Percentiles rank a stretch among this genome's conserved stretches.
phyloP scores from a whole-genome alignment of 2,888 invertebrate species.

The Thelaira solivaga region DNA sequence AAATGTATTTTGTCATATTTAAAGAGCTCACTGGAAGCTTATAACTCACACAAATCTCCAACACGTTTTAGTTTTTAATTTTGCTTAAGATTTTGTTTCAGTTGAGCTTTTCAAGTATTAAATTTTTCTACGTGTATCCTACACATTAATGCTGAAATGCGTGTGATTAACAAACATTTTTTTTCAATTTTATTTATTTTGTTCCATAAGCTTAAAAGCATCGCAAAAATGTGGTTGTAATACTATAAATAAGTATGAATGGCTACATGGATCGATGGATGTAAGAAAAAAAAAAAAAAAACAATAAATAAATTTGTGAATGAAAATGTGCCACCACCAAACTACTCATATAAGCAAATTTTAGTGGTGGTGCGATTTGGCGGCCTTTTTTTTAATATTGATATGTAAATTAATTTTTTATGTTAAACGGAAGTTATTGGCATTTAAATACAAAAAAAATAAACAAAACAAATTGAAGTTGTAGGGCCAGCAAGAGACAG shows the following conservation, averaged over 20 bases:
- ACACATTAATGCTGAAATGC: slow-evolving; percentile 19
- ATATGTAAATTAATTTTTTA: slow-evolving; percentile 46
- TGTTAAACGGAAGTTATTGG: slow-evolving; percentile 49
- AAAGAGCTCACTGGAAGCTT: too few species aligned
- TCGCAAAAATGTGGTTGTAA: slow-evolving; percentile 25
- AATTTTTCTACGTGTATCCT: slow-evolving; percentile 12
- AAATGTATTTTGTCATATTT: too few species aligned
- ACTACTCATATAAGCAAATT: neutral
- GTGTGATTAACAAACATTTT: slow-evolving; percentile 23
- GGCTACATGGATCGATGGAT: neutral
- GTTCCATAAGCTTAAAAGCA: slow-evolving; percentile 11
- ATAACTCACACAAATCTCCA: too few species aligned
- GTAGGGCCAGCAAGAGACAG: too few species aligned
- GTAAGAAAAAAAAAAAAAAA: neutral
- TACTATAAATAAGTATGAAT: slow-evolving; percentile 2
- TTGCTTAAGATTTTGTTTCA: too few species aligned
- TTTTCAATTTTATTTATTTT: slow-evolving; percentile 6
- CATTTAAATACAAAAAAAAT: slow-evolving; percentile 22
- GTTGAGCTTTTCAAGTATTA: neutral
- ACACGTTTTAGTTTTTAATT: neutral
- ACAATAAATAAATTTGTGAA: slow-evolving; percentile 34
- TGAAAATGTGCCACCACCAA: slow-evolving; percentile 24
- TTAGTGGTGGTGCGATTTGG: slow-evolving; percentile 43
- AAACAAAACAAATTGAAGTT: neutral
- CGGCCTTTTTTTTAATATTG: slow-evolving; percentile 44